Percentiles rank a stretch among this genome's conserved stretches.
Evolutionary conservation across 2,113 vertebrate genomes (phyloP).

Genomic region (Rhinolophus sinicus): DNA sequence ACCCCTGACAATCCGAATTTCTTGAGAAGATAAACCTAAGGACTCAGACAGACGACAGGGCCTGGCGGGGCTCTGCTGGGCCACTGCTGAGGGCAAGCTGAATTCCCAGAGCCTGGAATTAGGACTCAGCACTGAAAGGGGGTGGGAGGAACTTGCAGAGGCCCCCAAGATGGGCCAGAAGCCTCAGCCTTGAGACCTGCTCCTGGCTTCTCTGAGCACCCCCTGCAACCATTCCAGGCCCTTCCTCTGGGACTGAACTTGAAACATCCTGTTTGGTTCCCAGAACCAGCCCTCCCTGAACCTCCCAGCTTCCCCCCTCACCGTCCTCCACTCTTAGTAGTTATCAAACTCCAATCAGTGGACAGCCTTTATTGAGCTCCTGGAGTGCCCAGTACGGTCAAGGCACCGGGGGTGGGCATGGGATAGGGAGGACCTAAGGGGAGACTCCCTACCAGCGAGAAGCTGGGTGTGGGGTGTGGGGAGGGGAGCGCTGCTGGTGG

Average conservation of each 20-base stretch:
- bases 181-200: not conserved
- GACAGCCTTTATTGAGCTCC: constrained; percentile 58
- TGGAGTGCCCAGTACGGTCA: not conserved
- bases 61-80: not conserved
- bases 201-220: not conserved
- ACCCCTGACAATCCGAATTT: not conserved
- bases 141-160: not conserved
- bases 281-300: not conserved
- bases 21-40: not conserved
- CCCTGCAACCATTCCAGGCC: not conserved
- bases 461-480: not conserved
- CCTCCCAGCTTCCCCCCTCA: not conserved
- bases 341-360: not conserved
- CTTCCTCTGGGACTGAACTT: not conserved
- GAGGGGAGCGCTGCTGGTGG: not conserved
- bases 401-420: not conserved
- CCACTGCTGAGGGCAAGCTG: not conserved
- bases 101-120: not conserved
- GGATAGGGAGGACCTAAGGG: not conserved
- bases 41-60: not conserved
- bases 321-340: not conserved
- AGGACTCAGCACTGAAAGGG: not conserved
- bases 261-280: constrained; percentile 7
- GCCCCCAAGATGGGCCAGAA: not conserved
- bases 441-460: not conserved